Conservation (phyloP, 2,113 vertebrate genomes). For the Spilogale gracilis region DNA sequence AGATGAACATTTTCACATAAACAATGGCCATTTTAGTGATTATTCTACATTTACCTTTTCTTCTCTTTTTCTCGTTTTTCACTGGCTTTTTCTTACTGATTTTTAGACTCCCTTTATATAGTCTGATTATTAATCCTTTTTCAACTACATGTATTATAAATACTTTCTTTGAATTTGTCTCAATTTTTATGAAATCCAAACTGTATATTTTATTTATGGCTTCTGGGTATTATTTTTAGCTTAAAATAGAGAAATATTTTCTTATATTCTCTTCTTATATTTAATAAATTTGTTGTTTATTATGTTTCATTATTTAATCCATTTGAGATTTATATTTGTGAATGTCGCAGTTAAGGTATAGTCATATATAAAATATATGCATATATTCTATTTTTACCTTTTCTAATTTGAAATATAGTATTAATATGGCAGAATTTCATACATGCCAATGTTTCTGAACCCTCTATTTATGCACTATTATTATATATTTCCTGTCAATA, state of each 20-base stretch:
- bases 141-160: background rate
- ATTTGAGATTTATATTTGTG: slow-evolving; percentile 27
- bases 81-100: background rate
- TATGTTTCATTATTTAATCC: slow-evolving; percentile 38
- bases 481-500: slow-evolving; percentile 17
- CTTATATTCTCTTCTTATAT: background rate
- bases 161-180: slow-evolving; percentile 45
- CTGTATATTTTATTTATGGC: background rate
- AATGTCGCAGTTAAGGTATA: background rate
- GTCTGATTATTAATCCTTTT: slow-evolving; percentile 10
- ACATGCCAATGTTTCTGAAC: slow-evolving; percentile 35
- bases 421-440: slow-evolving; percentile 22
- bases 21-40: background rate
- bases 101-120: slow-evolving; percentile 13
- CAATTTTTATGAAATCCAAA: slow-evolving; percentile 37
- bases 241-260: slow-evolving; percentile 47
- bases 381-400: slow-evolving; percentile 29
- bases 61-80: slow-evolving; percentile 17
- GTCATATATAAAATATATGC: background rate
- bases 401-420: slow-evolving; percentile 53
- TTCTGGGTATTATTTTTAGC: slow-evolving; percentile 26
- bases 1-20: slow-evolving; percentile 1
- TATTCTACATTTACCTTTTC: slow-evolving; percentile 16
- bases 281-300: slow-evolving; percentile 44
- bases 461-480: background rate